Evolutionary conservation across 1,140 invertebrate genomes (phyloP), one percentile per base, ranked within the genome.

Genomic region (Agrilus planipennis): DNA sequence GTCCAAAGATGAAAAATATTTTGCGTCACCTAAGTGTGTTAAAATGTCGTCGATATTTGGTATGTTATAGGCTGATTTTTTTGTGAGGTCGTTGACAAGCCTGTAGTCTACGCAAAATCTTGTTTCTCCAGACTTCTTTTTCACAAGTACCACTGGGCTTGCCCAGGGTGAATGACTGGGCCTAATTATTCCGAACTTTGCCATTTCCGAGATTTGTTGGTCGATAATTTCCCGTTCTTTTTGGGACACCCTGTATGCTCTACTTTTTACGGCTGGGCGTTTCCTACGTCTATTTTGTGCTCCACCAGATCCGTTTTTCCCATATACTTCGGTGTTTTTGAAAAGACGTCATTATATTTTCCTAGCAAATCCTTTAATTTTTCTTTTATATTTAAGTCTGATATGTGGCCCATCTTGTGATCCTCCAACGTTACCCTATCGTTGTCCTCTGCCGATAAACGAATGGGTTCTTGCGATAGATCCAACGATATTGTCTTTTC

Each of bases 31-130:
- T 7, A 71, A 34, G 7, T 41, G 45, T 32, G 58, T 50, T 1
- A 75, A 46, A 4, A 65, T 58, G 18, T 68, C 62, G 27, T 67
- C 60, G 2, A 71, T 64, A 6, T 56, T 41, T 4, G 68, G 68
- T 3, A 73, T 32, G 1, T 68, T 69, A 46, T 59, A 71, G 11
- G 44, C 42, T 36, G 67, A 64, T 39, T 55, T 50, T 19, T 46
- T 52, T 0, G 67, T 69, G 0, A 63, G 49, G 0, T n/a, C 18
- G 45, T 73, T 73, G 5, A 46, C 7, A 29, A 39, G 27, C 15
- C 39, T 38, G 11, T 32, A 48, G 16, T 52, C 50, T 19, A 50
- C 40, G n/a, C 41, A 44, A 31, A 51, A 34, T 27, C 49, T n/a
- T 3, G 20, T 31, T 11, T 44, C 38, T 12, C 37, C 44, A 22